These are phyloP conservation scores for Muraenolepis orangiensis DNA, from an alignment of 2,797 vertebrate species.

Conservation along the genomic window DNA sequence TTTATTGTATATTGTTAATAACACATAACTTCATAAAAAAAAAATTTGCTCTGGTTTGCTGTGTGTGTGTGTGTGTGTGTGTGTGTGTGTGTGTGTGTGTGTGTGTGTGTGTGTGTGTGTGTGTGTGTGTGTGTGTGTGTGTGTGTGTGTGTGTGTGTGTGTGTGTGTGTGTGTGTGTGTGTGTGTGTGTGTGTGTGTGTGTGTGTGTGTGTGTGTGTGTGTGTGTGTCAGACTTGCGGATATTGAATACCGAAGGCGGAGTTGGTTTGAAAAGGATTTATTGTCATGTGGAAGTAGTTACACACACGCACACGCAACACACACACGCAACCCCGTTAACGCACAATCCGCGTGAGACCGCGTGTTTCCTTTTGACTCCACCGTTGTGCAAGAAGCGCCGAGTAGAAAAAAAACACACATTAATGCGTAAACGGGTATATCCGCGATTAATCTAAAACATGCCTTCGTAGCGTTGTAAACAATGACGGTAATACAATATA, in stretches of 20 bases:
- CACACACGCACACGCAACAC: slow-evolving; percentile 34
- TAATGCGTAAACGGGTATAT: slow-evolving; percentile 36
- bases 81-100: slow-evolving; percentile 5
- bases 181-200: slow-evolving; percentile 7
- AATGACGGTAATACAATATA: slow-evolving; percentile 23
- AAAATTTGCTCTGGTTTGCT: slow-evolving; percentile 12
- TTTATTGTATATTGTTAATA: slow-evolving; percentile 67
- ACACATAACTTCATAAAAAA: slow-evolving; percentile 61
- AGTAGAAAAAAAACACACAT: slow-evolving; percentile 21
- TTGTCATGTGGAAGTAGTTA: slow-evolving; percentile 46
- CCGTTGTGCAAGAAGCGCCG: slow-evolving; percentile 44
- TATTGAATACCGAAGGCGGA: slow-evolving; percentile 3
- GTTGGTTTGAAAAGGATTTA: slow-evolving; percentile 57
- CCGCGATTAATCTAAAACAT: slow-evolving; percentile 56
- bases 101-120: slow-evolving; percentile 20
- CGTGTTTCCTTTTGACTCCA: slow-evolving; percentile 33
- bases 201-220: slow-evolving; percentile 22
- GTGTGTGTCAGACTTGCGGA: not conserved
- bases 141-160: slow-evolving; percentile 13
- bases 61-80: slow-evolving; percentile 30
- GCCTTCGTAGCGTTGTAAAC: slow-evolving; percentile 23
- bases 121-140: slow-evolving; percentile 8
- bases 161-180: slow-evolving; percentile 18
- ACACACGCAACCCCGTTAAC: slow-evolving; percentile 39
- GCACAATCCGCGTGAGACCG: slow-evolving; percentile 36